Evolutionary conservation across 2,113 vertebrate genomes (phyloP).

Genomic region (Philantomba maxwellii): DNA sequence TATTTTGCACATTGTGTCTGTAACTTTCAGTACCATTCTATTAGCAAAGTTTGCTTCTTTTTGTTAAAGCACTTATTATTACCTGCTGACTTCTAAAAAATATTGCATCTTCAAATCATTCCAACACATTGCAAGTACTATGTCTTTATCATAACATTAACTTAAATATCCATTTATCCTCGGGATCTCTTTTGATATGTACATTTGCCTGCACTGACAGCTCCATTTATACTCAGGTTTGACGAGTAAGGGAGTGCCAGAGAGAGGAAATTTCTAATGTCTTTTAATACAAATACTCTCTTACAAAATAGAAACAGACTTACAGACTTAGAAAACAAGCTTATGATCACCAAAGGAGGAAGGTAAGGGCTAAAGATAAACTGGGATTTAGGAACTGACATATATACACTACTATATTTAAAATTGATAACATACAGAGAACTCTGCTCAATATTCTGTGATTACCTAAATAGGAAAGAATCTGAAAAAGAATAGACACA

Average conservation of each 20-base stretch:
- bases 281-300: background rate
- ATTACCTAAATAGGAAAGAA: background rate
- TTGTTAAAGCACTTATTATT: background rate
- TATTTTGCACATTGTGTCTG: background rate
- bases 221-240: background rate
- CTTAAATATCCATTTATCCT: background rate
- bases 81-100: background rate
- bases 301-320: background rate
- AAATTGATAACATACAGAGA: background rate
- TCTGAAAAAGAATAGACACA: background rate
- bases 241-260: accelerated
- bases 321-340: background rate
- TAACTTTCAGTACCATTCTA: background rate
- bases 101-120: background rate
- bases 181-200: background rate
- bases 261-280: background rate
- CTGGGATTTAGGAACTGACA: background rate
- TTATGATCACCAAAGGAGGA: background rate
- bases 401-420: background rate
- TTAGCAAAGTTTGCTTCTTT: background rate
- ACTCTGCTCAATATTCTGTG: background rate
- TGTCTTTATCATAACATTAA: background rate
- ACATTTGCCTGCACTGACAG: background rate
- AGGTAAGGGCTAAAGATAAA: background rate
- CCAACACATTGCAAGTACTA: background rate